Evolutionary conservation across 2,113 vertebrate species (phyloP).

Genomic region (Python bivittatus): DNA sequence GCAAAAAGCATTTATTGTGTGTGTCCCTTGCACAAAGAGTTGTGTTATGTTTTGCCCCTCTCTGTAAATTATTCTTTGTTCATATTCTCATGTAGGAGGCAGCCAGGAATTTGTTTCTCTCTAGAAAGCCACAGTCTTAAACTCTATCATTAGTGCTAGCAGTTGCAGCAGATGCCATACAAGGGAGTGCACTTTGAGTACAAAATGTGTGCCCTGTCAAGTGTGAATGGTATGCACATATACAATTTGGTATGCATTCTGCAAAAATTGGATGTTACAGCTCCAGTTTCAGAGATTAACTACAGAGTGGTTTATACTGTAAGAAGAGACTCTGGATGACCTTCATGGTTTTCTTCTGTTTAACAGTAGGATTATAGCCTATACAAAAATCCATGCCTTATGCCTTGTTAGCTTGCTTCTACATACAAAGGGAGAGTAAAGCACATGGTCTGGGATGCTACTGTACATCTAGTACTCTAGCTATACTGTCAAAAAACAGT

Average conservation of each 20-base stretch:
- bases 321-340: not conserved
- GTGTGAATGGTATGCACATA: not conserved
- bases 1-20: not conserved
- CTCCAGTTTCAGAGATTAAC: not conserved
- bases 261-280: not conserved
- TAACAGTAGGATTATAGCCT: not conserved
- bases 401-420: not conserved
- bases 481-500: not conserved
- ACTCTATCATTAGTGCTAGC: not conserved
- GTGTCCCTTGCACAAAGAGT: not conserved
- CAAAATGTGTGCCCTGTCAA: not conserved
- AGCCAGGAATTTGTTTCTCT: not conserved
- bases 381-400: not conserved
- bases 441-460: not conserved
- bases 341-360: not conserved
- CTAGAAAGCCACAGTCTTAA: not conserved
- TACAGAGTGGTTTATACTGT: not conserved
- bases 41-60: not conserved
- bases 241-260: not conserved
- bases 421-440: not conserved
- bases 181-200: not conserved
- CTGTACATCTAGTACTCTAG: not conserved
- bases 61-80: conserved; percentile 1
- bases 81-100: conserved; percentile 14
- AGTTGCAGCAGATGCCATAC: not conserved